Evolutionary conservation across 2,113 vertebrate genomes (phyloP), one percentile per base, ranked within the genome.

Genomic region (Myxocyprinus asiaticus): DNA sequence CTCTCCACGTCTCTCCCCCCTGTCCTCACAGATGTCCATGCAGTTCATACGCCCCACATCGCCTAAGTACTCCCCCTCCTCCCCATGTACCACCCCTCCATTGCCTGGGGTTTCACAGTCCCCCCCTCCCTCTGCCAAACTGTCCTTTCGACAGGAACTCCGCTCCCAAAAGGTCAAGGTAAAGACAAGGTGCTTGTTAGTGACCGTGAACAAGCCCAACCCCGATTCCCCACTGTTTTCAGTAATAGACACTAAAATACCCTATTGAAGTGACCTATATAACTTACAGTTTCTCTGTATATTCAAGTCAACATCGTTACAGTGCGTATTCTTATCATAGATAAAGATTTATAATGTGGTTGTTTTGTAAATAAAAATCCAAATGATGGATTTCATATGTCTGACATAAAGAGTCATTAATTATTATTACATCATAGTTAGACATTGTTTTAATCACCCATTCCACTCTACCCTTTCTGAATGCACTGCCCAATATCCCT

Each of bases 151-250:
- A 51, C 91, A 90, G 86, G 91, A 93, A 81, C 85, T 86, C 84
- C 88, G 83, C 48, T 89, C 93, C 84, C 85, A 91, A 70, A 86
- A 90, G 43, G 15, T 89, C 69, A 93, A 96, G 94, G 95, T 96
- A 95, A 94, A 82, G 62, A 64, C 42, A 72, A 84, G 66, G 42
- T 76, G 56, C 71, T n/a, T 15, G 22, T 33, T 33, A 33, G 22
- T 33, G 43, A 59, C 45, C 55, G 11, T 82, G 71, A 12, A 59
- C 43, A 7, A 58, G 55, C 71, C 17, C 71, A 33, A 33, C 22
- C 22, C 42, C 15, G 53, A 55, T 48, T 51, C n/a, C 15, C 7
- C 22, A 6, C 66, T 53, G 10, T 58, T 43, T 45, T 75, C 22
- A 33, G 0, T 62, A 72, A 55, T 58, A 61, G 51, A 53, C 66